Evolutionary conservation across 2,113 vertebrate genomes (phyloP), one percentile per base, ranked within the genome.

Genomic region (Gallinago paraguaiae): DNA sequence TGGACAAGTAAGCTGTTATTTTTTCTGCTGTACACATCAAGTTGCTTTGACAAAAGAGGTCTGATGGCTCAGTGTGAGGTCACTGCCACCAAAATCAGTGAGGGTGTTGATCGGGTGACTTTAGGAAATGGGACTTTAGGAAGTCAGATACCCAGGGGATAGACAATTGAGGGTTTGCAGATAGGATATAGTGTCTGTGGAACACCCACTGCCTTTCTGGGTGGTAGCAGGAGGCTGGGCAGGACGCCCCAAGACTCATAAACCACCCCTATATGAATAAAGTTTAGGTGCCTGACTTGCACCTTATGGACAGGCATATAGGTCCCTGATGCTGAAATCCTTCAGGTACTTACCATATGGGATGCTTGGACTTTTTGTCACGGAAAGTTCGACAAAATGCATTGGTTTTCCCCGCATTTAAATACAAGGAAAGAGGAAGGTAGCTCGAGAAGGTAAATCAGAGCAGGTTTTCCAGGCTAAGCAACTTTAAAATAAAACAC

Each of bases 201-300:
- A 72, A 56, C 37, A 69, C 20, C 41, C 35, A 17, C 11, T 69
- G 45, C 23, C 68, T 50, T 76, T 91, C 41, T 64, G 45, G 3
- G 27, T 83, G 33, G 9, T 59, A 56, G 31, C 35, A 48, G 50
- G 35, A 72, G 33, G 31, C 28, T 46, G 14, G 48, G 17, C 69
- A 76, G 57, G 50, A 48, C 54, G n/a, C 30, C 31, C 19, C 45
- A 25, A 41, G 25, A 17, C 22, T 79, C 17, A 11, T 45, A 46
- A 67, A 85, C 9, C 28, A 78, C 6, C 22, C n/a, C 17, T 70
- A 14, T 4, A 27, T 28, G 67, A n/a, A 48, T 0, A 0, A 61
- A 43, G 17, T 82, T 90, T 23, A 53, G 54, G 56, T 35, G 23
- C 31, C 39, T 84, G 85, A 48, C 28, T 48, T 28, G n/a, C 57